phyloP scores from a whole-genome alignment of 1,140 invertebrate genomes.

The Homarus americanus region DNA sequence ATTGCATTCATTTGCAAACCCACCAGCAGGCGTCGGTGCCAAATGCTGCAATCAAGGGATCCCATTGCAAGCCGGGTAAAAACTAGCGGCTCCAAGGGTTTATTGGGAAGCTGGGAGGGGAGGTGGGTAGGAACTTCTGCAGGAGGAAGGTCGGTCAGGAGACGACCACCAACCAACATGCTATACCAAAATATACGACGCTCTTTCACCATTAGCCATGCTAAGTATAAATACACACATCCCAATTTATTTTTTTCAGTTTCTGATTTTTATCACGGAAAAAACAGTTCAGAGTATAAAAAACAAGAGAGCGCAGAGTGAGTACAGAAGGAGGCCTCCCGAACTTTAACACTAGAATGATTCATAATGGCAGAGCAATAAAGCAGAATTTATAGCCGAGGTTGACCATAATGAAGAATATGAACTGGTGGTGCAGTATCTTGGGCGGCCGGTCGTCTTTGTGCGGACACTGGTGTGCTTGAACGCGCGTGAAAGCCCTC shows the following conservation, averaged over 20 bases:
- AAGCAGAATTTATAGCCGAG: conserved; percentile 50
- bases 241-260: no score
- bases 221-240: no score
- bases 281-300: no score
- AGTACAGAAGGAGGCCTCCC: background rate
- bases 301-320: no score
- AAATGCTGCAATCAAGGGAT: conserved; percentile 57
- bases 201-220: no score
- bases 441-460: conserved; percentile 22
- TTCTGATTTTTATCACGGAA: no score
- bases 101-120: conserved; percentile 18
- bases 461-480: conserved; percentile 46
- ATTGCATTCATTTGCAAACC: conserved; percentile 62
- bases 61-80: conserved; percentile 54
- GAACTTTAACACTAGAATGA: conserved; percentile 42
- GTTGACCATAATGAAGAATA: conserved; percentile 41
- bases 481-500: conserved; percentile 51
- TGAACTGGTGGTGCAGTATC: conserved; percentile 22
- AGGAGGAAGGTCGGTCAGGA: background rate
- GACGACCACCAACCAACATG: background rate
- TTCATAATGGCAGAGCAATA: conserved; percentile 39
- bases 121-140: background rate
- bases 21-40: conserved; percentile 55
- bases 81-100: conserved; percentile 31
- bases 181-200: background rate